phyloP scores from a whole-genome alignment of 2,888 invertebrate genomes.

The Pherbina coryleti region DNA sequence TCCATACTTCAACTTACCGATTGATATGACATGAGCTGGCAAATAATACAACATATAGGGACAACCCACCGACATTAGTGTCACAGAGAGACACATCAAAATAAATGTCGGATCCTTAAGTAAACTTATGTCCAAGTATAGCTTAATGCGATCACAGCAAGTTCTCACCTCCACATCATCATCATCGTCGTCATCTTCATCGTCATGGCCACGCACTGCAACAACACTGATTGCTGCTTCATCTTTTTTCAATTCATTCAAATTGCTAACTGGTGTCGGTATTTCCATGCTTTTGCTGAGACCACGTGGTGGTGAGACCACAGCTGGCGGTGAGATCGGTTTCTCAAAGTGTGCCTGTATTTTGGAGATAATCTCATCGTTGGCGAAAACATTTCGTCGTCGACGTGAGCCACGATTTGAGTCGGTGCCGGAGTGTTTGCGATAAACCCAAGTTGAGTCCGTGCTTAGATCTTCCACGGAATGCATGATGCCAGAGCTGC shows the following conservation, averaged over 20 bases:
- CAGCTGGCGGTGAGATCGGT: conserved; percentile 62
- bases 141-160: conserved; percentile 65
- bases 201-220: conserved; percentile 32
- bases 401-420: conserved; percentile 69
- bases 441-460: conserved; percentile 82
- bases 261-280: conserved; percentile 68
- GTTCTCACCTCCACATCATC: conserved; percentile 64
- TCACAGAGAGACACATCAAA: conserved; percentile 79
- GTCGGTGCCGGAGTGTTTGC: conserved; percentile 69
- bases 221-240: conserved; percentile 45
- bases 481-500: conserved; percentile 79
- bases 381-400: conserved; percentile 66
- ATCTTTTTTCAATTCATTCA: conserved; percentile 56
- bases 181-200: conserved; percentile 63
- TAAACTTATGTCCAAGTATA: conserved; percentile 78
- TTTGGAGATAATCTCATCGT: conserved; percentile 68
- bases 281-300: conserved; percentile 70
- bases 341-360: conserved; percentile 66
- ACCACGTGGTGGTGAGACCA: conserved; percentile 66
- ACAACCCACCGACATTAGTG: conserved; percentile 82
- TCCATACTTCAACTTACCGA: conserved; percentile 67
- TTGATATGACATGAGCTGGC: conserved; percentile 79
- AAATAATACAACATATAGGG: conserved; percentile 82
- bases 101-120: conserved; percentile 79
- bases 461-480: conserved; percentile 82